phyloP scores from a whole-genome alignment of 2,888 invertebrate species.

The Orthonychiurus folsomi region DNA sequence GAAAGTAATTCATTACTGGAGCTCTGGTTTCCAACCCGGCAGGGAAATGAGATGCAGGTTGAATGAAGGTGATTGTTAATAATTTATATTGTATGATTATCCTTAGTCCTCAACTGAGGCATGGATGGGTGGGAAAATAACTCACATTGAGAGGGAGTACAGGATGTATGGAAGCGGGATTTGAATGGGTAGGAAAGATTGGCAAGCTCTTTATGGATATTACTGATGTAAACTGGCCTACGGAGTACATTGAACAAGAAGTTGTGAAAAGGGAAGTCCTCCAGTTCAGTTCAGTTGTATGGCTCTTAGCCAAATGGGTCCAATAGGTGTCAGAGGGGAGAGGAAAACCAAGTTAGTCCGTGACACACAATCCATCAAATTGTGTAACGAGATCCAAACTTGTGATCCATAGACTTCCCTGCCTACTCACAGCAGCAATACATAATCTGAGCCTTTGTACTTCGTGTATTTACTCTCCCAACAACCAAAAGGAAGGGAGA shows the following conservation, averaged over 20 bases:
- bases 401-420: not conserved
- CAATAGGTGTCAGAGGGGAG: constrained; percentile 37
- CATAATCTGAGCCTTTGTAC: not conserved
- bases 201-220: not conserved
- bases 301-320: constrained; percentile 38
- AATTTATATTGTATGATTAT: no score
- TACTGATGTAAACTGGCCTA: not conserved
- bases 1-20: not conserved
- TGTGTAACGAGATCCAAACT: constrained; percentile 20
- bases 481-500: not conserved
- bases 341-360: constrained; percentile 37
- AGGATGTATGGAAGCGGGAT: no score
- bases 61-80: no score
- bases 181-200: no score
- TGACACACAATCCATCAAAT: constrained; percentile 41
- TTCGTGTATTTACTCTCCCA: not conserved
- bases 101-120: no score
- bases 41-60: no score
- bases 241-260: not conserved
- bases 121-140: no score
- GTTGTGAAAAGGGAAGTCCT: no score
- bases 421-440: no score
- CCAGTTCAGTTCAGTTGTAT: constrained; percentile 9
- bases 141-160: no score
- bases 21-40: no score